Evolutionary conservation across 2,888 invertebrate genomes (phyloP).

Genomic region (Sisyra nigra): DNA sequence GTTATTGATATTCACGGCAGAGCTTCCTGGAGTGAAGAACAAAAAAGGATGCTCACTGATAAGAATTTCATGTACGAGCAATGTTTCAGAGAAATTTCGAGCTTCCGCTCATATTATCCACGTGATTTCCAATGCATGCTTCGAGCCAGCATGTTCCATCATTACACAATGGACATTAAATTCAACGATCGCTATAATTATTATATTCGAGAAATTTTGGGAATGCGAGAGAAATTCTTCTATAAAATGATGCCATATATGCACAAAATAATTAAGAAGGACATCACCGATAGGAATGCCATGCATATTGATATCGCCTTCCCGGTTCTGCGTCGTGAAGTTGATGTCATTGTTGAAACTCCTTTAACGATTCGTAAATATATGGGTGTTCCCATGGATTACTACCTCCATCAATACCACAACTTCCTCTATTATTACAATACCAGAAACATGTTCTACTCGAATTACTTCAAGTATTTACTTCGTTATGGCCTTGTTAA

Average conservation of each 20-base stretch:
- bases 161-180: neutral
- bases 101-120: too few species aligned
- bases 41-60: slow-evolving; percentile 14
- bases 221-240: too few species aligned
- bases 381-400: slow-evolving; percentile 14
- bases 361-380: slow-evolving; percentile 17
- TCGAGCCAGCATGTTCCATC: neutral
- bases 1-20: slow-evolving; percentile 19
- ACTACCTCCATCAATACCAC: too few species aligned
- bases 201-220: slow-evolving; percentile 14
- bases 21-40: slow-evolving; percentile 23
- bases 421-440: too few species aligned
- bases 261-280: slow-evolving; percentile 8
- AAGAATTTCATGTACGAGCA: slow-evolving; percentile 14
- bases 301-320: slow-evolving; percentile 16
- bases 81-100: slow-evolving; percentile 11
- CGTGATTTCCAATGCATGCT: too few species aligned
- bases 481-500: slow-evolving; percentile 17
- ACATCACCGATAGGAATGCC: slow-evolving; percentile 14
- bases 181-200: neutral
- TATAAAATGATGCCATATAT: too few species aligned
- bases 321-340: slow-evolving; percentile 15
- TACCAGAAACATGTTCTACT: slow-evolving; percentile 16
- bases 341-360: slow-evolving; percentile 18
- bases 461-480: slow-evolving; percentile 13